Percentiles rank a stretch among this genome's conserved stretches.
Conservation (phyloP, 2,797 vertebrate species). For the Corythornis leucogaster region DNA sequence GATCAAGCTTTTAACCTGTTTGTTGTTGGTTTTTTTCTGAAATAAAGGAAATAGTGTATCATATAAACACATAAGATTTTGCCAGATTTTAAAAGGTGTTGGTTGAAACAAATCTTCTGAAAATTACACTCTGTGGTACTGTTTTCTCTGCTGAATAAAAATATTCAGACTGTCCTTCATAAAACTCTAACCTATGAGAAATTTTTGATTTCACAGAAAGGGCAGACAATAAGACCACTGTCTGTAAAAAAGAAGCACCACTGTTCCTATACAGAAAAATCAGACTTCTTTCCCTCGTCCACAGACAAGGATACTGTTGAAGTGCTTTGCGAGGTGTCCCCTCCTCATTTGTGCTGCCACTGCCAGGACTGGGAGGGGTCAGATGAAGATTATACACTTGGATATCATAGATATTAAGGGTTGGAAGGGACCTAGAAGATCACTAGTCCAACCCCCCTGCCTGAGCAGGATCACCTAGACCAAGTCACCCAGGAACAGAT, state of each 20-base stretch:
- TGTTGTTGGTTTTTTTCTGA: neutral
- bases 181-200: neutral
- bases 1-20: neutral
- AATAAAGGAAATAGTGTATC: neutral
- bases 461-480: no score
- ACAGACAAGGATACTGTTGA: neutral
- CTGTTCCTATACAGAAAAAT: neutral
- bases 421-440: no score
- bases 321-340: accelerated
- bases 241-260: neutral
- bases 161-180: neutral
- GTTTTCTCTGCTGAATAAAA: neutral
- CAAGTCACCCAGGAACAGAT: no score
- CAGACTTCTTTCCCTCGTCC: neutral
- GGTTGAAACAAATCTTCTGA: neutral
- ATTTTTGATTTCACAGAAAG: neutral
- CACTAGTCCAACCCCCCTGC: no score
- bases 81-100: neutral
- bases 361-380: neutral
- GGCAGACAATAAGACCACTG: neutral
- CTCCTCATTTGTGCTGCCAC: neutral
- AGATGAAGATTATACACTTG: neutral
- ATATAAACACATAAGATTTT: neutral
- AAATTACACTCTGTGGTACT: neutral
- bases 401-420: neutral